A percentile compares a stretch with the other conserved stretches of the same genome.
Evolutionary conservation across 2,797 vertebrate species (phyloP).

Genomic region (Cynopterus sphinx): DNA sequence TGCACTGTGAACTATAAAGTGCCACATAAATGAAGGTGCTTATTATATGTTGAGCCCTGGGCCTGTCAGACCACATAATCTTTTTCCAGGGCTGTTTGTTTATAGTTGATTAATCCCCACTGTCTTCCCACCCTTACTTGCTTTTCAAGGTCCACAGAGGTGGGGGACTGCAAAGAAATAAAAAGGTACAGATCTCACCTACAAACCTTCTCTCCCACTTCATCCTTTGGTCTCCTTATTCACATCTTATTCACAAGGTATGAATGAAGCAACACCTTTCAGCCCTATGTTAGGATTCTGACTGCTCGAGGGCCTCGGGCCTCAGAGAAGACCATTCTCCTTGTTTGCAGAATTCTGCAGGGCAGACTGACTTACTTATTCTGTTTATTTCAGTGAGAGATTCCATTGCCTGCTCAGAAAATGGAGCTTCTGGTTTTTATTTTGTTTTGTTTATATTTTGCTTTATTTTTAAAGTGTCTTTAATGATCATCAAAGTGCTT

Average conservation of each 20-base stretch:
- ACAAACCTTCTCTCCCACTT: neutral
- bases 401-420: slow-evolving; percentile 15
- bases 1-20: slow-evolving; percentile 39
- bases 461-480: slow-evolving; percentile 12
- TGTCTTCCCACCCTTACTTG: neutral
- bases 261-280: neutral
- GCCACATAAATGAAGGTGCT: slow-evolving; percentile 50
- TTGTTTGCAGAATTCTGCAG: neutral
- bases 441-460: neutral
- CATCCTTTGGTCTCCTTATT: neutral
- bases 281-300: neutral
- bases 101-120: neutral
- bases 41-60: slow-evolving; percentile 47
- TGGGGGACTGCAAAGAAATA: slow-evolving; percentile 45
- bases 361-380: neutral
- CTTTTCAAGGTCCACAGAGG: neutral
- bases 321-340: neutral
- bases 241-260: neutral
- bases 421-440: neutral
- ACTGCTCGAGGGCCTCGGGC: neutral
- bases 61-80: slow-evolving; percentile 4
- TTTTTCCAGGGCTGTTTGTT: slow-evolving; percentile 63
- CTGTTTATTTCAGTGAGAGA: neutral
- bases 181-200: slow-evolving; percentile 47
- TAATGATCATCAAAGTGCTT: slow-evolving; percentile 11